Evolutionary conservation across 2,797 vertebrate genomes (phyloP), one percentile per base, ranked within the genome.

Genomic region (Uromys caudimaculatus): DNA sequence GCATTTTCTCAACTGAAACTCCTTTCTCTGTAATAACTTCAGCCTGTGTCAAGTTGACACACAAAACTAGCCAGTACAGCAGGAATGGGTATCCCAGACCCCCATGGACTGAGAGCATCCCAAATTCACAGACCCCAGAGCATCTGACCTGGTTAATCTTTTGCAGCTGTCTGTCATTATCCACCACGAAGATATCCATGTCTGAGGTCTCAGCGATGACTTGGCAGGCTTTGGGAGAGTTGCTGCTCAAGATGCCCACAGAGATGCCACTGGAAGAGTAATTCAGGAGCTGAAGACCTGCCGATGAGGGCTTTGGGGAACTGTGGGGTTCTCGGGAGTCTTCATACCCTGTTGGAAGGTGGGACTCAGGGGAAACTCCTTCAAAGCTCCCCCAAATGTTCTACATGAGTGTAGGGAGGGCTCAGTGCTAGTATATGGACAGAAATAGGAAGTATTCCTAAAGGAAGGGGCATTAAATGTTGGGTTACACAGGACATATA

Each of bases 101-200:
- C 71, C 17, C 32, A 3, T 1, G 14, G 24, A 7, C 17, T 2
- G 17, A 38, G 32, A 10, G 21, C 21, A 8, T 23, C 44, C 62
- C 62, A 75, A n/a, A 44, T 1, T 35, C n/a, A 9, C 7, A 0
- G 32, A 10, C 16, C 35, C 12, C 16, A 0, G n/a, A 6, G 2
- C 6, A 3, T 38, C 84, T 78, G 3, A 97, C 97, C 96, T 97
- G 95, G 27, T 62, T 60, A 52, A 97, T 3, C 3, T 97, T 97
- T 62, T 93, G 95, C 24, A 97, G 71, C 58, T 97, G 97, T 13
- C 10, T 79, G 47, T 89, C 73, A 0, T 32, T 52, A 3, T 97
- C 97, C 38, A 97, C 97, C 93, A 97, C 64, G 2, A 97, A 56
- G 73, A 97, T 2, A 14, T 94, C 64, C 3, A 96, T 56, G 58